Evolutionary conservation across 2,888 invertebrate species (phyloP).

Genomic region (Alsophila aescularia): DNA sequence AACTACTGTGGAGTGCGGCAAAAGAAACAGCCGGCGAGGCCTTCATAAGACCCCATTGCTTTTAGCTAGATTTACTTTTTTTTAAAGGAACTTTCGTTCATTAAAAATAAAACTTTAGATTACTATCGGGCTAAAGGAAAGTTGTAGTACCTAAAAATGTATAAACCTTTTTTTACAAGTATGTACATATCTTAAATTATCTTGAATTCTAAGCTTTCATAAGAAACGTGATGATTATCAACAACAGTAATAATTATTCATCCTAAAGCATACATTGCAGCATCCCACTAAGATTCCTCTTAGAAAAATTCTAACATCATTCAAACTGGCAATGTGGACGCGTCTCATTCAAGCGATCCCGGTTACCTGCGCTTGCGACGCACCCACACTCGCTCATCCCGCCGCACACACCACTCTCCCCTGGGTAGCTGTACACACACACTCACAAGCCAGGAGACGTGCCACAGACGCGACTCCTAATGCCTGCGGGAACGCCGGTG

Average conservation of each 20-base stretch:
- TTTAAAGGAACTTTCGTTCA: no score
- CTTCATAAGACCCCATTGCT: no score
- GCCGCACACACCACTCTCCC: conserved; percentile 32
- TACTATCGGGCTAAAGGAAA: no score
- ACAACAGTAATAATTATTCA: not conserved
- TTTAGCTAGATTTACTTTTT: no score
- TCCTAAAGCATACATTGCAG: not conserved
- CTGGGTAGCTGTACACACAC: conserved; percentile 18
- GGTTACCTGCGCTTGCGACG: conserved; percentile 76
- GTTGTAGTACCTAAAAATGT: no score
- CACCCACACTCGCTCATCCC: conserved; percentile 42
- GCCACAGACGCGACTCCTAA: conserved; percentile 73
- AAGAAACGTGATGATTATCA: conserved; percentile 1
- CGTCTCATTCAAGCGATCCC: conserved; percentile 72
- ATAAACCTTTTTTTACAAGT: no score
- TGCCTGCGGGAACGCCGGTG: conserved; percentile 53
- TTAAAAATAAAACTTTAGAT: no score
- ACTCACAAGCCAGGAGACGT: conserved; percentile 54
- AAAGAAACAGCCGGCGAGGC: no score
- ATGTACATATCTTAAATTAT: not conserved
- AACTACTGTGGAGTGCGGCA: no score
- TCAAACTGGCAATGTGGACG: conserved; percentile 59
- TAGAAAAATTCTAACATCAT: conserved; percentile 67
- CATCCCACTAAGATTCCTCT: conserved; percentile 68
- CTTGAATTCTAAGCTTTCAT: not conserved